Evolutionary conservation across 2,113 vertebrate species (phyloP).

Genomic region (Peromyscus californicus): DNA sequence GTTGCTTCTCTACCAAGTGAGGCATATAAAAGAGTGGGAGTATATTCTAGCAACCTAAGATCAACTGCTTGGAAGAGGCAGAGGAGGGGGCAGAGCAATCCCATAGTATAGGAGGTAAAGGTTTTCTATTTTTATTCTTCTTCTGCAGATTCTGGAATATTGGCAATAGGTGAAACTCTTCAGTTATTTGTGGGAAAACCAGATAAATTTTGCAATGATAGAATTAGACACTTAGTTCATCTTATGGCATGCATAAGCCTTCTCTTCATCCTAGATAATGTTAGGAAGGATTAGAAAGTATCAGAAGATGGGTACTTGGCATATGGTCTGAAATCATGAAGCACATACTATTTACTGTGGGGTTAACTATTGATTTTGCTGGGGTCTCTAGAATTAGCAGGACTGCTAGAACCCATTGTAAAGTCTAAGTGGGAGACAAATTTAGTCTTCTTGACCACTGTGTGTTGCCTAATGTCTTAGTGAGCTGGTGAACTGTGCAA

Average conservation of each 20-base stretch:
- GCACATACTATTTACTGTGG: not conserved
- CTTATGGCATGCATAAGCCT: not conserved
- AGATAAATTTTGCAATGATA: not conserved
- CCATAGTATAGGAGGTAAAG: not conserved
- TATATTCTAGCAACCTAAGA: not conserved
- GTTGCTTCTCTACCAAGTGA: not conserved
- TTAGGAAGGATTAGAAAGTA: not conserved
- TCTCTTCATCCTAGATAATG: not conserved
- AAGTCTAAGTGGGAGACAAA: not conserved
- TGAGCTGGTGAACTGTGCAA: not conserved
- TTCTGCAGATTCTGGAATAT: not conserved
- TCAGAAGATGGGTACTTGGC: not conserved
- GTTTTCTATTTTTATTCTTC: not conserved
- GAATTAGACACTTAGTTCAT: not conserved
- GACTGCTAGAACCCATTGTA: not conserved
- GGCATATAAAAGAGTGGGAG: not conserved
- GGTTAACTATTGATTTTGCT: not conserved
- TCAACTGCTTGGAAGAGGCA: not conserved
- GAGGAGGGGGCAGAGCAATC: not conserved
- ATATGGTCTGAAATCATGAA: not conserved
- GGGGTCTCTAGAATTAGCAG: not conserved
- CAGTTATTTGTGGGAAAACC: not conserved
- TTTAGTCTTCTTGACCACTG: not conserved
- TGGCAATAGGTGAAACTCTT: not conserved
- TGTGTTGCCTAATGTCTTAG: not conserved